Conservation (phyloP, 30 jellyfish, hydroid and myxozoan genomes). For the Cassiopea andromeda region DNA sequence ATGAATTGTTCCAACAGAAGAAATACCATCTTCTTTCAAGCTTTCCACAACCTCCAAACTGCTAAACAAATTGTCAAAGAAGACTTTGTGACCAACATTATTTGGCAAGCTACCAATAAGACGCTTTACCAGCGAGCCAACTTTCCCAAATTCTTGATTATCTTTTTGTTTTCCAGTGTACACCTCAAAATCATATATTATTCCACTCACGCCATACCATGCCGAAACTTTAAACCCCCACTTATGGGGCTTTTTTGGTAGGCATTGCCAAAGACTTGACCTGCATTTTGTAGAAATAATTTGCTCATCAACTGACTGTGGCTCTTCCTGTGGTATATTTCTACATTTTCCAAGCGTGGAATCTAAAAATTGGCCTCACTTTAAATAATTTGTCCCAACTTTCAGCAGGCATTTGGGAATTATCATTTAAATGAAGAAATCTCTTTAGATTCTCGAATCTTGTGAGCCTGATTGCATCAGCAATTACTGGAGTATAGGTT, state of each 20-base stretch:
- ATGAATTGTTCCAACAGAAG: slow-evolving; percentile 43
- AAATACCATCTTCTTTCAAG: slow-evolving; percentile 22
- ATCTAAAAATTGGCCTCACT: not conserved
- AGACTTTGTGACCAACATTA: slow-evolving; percentile 48
- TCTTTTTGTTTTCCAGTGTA: slow-evolving; percentile 17
- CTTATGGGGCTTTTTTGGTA: not conserved
- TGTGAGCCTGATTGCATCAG: not conserved
- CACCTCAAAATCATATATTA: slow-evolving; percentile 39
- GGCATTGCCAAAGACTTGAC: too few species aligned
- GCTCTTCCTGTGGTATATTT: not conserved
- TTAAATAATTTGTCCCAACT: not conserved
- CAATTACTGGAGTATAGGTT: not conserved
- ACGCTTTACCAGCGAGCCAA: slow-evolving; percentile 26
- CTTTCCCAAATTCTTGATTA: slow-evolving; percentile 19
- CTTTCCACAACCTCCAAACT: slow-evolving; percentile 11
- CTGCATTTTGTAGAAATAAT: too few species aligned
- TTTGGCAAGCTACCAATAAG: slow-evolving; percentile 13
- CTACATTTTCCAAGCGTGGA: not conserved
- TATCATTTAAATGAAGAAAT: not conserved
- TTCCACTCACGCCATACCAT: slow-evolving; percentile 48
- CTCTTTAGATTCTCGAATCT: not conserved
- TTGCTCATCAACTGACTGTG: not conserved
- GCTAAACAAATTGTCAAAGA: slow-evolving; percentile 24
- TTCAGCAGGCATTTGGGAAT: not conserved
- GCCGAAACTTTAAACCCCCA: slow-evolving; percentile 73